Evolutionary conservation across 2,888 invertebrate genomes (phyloP).

Genomic region (Teleogryllus oceanicus): DNA sequence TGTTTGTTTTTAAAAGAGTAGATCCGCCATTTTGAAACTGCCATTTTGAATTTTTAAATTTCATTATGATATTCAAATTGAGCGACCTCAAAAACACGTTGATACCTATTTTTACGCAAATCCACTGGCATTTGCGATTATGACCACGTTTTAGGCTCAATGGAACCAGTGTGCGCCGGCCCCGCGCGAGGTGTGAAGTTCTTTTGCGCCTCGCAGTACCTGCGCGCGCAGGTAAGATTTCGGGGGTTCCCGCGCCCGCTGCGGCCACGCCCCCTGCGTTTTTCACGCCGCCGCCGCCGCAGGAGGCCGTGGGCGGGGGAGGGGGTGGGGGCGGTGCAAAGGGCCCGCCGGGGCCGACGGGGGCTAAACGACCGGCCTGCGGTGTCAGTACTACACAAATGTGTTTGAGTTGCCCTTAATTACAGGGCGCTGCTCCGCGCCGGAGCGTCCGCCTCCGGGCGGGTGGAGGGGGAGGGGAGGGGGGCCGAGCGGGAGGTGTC

Average conservation of each 20-base stretch:
- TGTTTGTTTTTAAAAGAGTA: no score
- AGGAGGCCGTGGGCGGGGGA: not conserved
- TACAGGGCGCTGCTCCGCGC: constrained; percentile 31
- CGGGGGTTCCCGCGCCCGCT: not conserved
- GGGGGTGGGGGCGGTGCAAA: not conserved
- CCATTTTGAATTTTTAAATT: no score
- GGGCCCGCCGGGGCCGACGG: constrained; percentile 19
- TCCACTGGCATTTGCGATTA: no score
- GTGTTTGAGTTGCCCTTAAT: constrained; percentile 38
- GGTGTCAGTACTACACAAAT: constrained; percentile 37
- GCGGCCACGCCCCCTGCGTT: not conserved
- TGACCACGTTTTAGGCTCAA: no score
- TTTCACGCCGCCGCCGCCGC: constrained; percentile 18
- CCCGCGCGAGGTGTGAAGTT: not conserved
- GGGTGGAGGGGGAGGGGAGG: not conserved
- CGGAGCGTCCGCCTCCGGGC: not conserved
- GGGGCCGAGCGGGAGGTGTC: not conserved
- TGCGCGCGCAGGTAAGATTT: constrained; percentile 1
- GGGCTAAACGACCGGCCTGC: constrained; percentile 23
- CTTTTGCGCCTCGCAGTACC: not conserved
- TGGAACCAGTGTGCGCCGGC: no score
- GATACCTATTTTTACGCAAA: no score
- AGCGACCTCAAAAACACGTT: no score
- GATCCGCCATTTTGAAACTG: no score
- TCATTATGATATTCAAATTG: no score